Percentiles rank a stretch among this genome's conserved stretches.
These are phyloP conservation scores for Pseudoatta argentina DNA, from an alignment of 1,140 invertebrate species.

Conservation along the genomic window DNA sequence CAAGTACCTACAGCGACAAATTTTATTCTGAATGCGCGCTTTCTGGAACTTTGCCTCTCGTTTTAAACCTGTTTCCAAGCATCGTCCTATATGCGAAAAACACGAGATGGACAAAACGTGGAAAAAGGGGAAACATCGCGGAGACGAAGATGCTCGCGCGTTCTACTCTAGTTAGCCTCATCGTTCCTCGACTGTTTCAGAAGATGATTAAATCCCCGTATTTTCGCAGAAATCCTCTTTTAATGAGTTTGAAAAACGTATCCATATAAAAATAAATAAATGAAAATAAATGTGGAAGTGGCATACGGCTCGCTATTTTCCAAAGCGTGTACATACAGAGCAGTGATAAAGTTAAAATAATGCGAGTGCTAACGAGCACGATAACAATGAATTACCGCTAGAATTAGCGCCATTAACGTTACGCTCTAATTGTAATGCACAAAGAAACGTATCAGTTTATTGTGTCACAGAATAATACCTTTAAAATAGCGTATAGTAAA, in stretches of 20 bases:
- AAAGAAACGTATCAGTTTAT: constrained; percentile 59
- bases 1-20: constrained; percentile 19
- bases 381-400: constrained; percentile 51
- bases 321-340: not conserved
- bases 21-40: constrained; percentile 53
- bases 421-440: constrained; percentile 54
- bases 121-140: constrained; percentile 2
- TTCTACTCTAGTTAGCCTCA: constrained; percentile 35
- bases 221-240: constrained; percentile 3
- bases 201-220: not conserved
- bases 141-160: constrained; percentile 17
- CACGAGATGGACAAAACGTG: not conserved
- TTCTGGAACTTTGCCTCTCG: not conserved
- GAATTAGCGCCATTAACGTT: constrained; percentile 53
- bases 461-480: constrained; percentile 7
- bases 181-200: constrained; percentile 34
- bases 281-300: not conserved
- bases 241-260: not conserved
- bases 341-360: constrained; percentile 46
- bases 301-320: not conserved
- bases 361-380: constrained; percentile 12
- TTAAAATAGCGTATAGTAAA: not conserved
- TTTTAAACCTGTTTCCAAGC: constrained; percentile 30
- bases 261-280: not conserved
- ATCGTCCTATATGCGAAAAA: not conserved